A percentile compares a stretch with the other conserved stretches of the same genome.
Evolutionary conservation across 2,113 vertebrate species (phyloP).

Genomic region (Vimba vimba): DNA sequence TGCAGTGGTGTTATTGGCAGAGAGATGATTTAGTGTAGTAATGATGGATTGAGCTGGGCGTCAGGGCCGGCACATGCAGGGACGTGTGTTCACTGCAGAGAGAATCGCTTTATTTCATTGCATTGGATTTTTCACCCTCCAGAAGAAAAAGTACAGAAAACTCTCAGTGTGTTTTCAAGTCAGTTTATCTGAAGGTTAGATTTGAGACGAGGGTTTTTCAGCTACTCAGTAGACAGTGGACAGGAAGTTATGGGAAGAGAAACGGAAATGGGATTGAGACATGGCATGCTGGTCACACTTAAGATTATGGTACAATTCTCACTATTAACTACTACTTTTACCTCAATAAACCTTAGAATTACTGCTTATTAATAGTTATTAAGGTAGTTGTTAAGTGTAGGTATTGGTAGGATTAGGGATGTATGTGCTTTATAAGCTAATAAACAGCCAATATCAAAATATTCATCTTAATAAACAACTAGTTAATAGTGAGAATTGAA

Average conservation of each 20-base stretch:
- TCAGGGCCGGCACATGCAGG: constrained; percentile 58
- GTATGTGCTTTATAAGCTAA: no score
- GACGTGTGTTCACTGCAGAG: constrained; percentile 60
- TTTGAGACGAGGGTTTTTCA: not conserved
- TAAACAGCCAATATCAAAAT: no score
- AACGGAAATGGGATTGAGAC: not conserved
- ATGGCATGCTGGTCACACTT: no score
- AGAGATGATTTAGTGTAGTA: constrained; percentile 74
- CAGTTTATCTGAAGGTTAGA: not conserved
- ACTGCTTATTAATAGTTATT: no score
- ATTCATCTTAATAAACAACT: no score
- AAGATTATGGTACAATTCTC: no score
- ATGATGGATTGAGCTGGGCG: constrained; percentile 77
- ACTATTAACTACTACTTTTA: no score
- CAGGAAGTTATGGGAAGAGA: not conserved
- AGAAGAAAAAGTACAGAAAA: not conserved
- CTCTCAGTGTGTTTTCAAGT: constrained; percentile 6
- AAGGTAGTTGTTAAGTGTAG: no score
- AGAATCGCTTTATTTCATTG: constrained; percentile 52
- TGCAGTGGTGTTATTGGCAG: constrained; percentile 76
- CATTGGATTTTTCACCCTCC: constrained; percentile 25
- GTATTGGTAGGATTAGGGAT: no score
- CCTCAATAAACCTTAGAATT: no score
- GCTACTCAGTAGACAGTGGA: not conserved
- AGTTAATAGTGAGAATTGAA: no score